phyloP scores from a whole-genome alignment of 2,797 vertebrate species.

The Meriones psammophilus region DNA sequence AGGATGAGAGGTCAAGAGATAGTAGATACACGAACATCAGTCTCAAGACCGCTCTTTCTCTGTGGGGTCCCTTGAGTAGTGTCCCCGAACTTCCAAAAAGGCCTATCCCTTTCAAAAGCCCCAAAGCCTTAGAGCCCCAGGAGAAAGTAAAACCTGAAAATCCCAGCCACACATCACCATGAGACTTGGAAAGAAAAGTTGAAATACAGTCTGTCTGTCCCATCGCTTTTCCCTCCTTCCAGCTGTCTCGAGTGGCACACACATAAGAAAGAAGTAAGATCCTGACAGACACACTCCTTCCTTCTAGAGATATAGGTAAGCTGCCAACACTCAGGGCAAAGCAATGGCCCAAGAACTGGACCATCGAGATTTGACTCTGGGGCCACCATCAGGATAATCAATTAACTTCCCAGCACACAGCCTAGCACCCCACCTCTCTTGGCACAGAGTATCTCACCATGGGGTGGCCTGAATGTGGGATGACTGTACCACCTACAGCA shows the following conservation, averaged over 20 bases:
- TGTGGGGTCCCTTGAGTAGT: rapidly evolving
- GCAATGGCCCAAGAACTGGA: background rate
- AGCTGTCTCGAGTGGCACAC: background rate
- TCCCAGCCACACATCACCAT: background rate
- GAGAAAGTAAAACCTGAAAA: background rate
- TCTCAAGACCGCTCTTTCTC: background rate
- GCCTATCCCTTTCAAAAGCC: background rate
- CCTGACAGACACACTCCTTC: background rate
- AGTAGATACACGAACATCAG: rapidly evolving
- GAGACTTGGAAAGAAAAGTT: background rate
- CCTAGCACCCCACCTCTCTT: background rate
- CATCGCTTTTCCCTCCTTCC: background rate
- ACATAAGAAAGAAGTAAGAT: background rate
- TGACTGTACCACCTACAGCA: background rate
- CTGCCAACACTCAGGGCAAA: rapidly evolving
- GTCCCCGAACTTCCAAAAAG: background rate
- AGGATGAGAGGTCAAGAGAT: background rate
- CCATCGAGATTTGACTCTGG: background rate
- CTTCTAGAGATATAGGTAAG: background rate
- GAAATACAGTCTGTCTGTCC: background rate
- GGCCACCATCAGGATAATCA: background rate
- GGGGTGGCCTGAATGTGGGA: background rate
- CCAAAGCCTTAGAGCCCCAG: background rate
- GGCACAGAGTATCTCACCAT: background rate
- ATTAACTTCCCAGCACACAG: background rate